Percentiles rank a stretch among this genome's conserved stretches.
phyloP scores from a whole-genome alignment of 1,140 invertebrate genomes.

The Drosophila pachea region DNA sequence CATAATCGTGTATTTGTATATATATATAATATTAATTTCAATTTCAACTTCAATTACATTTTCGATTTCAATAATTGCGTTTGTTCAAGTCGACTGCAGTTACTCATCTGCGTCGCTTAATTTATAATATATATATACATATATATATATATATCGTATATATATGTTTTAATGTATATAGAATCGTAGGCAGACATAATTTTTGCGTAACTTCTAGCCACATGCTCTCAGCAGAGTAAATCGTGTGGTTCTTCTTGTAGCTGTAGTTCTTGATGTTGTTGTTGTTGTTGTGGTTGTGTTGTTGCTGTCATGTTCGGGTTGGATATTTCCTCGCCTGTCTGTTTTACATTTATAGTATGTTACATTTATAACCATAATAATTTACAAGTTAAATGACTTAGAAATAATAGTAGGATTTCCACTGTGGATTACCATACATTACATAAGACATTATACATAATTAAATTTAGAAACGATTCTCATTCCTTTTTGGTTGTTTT shows the following conservation, averaged over 20 bases:
- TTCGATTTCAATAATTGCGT: slow-evolving; percentile 54
- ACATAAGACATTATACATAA: slow-evolving; percentile 71
- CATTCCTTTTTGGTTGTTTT: slow-evolving; percentile 22
- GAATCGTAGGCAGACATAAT: slow-evolving; percentile 61
- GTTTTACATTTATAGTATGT: slow-evolving; percentile 59
- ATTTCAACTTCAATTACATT: slow-evolving; percentile 39
- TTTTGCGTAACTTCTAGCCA: slow-evolving; percentile 59
- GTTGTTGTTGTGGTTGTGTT: slow-evolving; percentile 12
- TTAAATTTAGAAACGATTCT: slow-evolving; percentile 70
- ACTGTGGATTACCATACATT: slow-evolving; percentile 67
- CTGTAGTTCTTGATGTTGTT: slow-evolving; percentile 4
- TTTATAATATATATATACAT: slow-evolving; percentile 38
- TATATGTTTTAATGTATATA: slow-evolving; percentile 31
- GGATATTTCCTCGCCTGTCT: slow-evolving; percentile 26
- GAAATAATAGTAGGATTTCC: slow-evolving; percentile 75
- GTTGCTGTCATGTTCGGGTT: slow-evolving; percentile 10
- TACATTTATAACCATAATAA: slow-evolving; percentile 77
- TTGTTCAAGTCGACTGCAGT: slow-evolving; percentile 55
- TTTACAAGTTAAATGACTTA: slow-evolving; percentile 77
- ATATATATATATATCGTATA: slow-evolving; percentile 19
- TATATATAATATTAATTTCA: slow-evolving; percentile 6
- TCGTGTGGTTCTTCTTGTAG: slow-evolving; percentile 32
- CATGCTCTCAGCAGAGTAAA: slow-evolving; percentile 23
- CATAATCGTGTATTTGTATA: slow-evolving; percentile 24
- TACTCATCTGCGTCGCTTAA: slow-evolving; percentile 22